Evolutionary conservation across 64 coral and sea anemone genomes (phyloP).

Genomic region (Trachythela sp.): DNA sequence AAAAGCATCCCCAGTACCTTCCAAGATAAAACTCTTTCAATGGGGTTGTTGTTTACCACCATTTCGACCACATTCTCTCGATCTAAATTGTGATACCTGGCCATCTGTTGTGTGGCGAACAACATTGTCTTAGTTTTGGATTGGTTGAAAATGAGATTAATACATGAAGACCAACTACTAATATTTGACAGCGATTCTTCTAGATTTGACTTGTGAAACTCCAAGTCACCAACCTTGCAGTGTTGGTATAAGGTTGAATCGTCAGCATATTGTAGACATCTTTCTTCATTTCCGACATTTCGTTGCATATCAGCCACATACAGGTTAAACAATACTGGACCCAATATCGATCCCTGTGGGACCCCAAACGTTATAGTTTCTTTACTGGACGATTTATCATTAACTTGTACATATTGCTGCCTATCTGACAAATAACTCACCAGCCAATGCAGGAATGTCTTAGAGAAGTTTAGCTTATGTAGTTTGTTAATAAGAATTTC

Average conservation of each 20-base stretch:
- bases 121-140: too few species aligned
- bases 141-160: too few species aligned
- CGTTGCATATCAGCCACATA: constrained; percentile 42
- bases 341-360: constrained; percentile 28
- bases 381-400: constrained; percentile 8
- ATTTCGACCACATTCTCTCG: constrained; percentile 5
- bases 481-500: constrained; percentile 17
- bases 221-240: neutral
- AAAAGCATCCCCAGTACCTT: constrained; percentile 38
- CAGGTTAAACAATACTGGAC: constrained; percentile 26
- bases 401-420: constrained; percentile 23
- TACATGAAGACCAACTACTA: neutral
- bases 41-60: neutral
- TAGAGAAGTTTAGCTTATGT: neutral
- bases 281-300: neutral
- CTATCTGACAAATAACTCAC: constrained; percentile 17
- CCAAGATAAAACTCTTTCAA: constrained; percentile 10
- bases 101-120: neutral
- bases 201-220: neutral
- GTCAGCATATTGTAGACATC: constrained; percentile 27
- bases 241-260: neutral
- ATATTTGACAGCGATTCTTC: neutral
- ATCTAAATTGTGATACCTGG: constrained; percentile 15
- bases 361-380: neutral
- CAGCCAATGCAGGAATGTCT: neutral